Percentiles rank a stretch among this genome's conserved stretches.
Evolutionary conservation across 2,113 vertebrate species (phyloP).

Genomic region (Sander vitreus): DNA sequence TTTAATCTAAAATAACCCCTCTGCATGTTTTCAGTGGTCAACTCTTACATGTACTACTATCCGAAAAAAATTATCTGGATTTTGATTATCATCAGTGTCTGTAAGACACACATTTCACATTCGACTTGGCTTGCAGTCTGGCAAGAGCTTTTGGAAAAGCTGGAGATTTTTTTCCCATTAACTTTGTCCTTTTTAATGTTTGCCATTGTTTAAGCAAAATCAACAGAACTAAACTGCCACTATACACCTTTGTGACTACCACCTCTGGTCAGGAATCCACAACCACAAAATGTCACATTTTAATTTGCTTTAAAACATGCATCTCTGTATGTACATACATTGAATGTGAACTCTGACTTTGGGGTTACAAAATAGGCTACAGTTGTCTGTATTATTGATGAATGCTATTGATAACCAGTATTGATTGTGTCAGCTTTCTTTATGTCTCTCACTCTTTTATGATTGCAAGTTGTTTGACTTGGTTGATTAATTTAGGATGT

Average conservation of each 20-base stretch:
- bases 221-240: background rate
- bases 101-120: background rate
- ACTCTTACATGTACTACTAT: background rate
- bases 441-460: too few species aligned
- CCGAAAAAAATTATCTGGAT: background rate
- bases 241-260: background rate
- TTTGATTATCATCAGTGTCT: background rate
- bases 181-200: background rate
- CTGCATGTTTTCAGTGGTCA: too few species aligned
- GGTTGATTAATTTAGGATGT: background rate
- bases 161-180: background rate
- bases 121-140: background rate
- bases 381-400: background rate
- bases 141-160: background rate
- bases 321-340: background rate
- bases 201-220: background rate
- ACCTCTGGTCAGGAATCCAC: background rate
- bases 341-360: background rate
- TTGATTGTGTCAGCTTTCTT: too few species aligned
- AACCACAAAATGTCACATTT: slow-evolving; percentile 6
- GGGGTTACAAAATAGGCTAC: background rate
- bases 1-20: background rate
- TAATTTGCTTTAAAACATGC: background rate
- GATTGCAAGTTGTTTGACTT: too few species aligned
- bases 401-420: background rate